A percentile compares a stretch with the other conserved stretches of the same genome.
Evolutionary conservation across 1,140 invertebrate species (phyloP).

Genomic region (Lutraria rhynchaena): DNA sequence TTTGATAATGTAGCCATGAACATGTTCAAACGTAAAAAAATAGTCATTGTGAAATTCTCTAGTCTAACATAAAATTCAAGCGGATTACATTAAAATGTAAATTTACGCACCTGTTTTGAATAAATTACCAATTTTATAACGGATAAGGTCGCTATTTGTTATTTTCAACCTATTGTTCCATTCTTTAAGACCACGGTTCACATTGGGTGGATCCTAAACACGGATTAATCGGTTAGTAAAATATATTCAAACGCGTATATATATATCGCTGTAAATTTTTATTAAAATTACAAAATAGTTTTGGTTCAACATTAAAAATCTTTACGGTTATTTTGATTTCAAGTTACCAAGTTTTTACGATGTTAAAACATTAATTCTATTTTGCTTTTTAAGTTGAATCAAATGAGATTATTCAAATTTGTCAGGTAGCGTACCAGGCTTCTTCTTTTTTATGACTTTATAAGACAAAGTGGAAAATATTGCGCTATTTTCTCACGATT

Average conservation of each 20-base stretch:
- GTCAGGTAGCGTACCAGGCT: not conserved
- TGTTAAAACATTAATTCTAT: slow-evolving; percentile 2
- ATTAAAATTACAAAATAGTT: slow-evolving; percentile 52
- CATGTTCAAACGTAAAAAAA: too few species aligned
- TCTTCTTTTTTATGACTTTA: slow-evolving; percentile 22
- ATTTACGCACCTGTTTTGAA: slow-evolving; percentile 54
- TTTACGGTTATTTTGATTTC: slow-evolving; percentile 1
- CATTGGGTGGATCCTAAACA: slow-evolving; percentile 20
- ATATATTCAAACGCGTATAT: slow-evolving; percentile 26
- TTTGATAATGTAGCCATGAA: too few species aligned
- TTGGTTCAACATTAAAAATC: slow-evolving; percentile 42
- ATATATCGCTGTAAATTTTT: slow-evolving; percentile 21
- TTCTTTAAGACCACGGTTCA: slow-evolving; percentile 16
- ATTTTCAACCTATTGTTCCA: slow-evolving; percentile 17
- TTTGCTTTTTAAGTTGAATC: slow-evolving; percentile 24
- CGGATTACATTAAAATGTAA: slow-evolving; percentile 34
- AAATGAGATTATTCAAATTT: slow-evolving; percentile 43
- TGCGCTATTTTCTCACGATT: slow-evolving; percentile 23
- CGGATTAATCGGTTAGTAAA: slow-evolving; percentile 31
- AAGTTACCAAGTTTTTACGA: slow-evolving; percentile 11
- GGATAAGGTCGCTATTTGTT: slow-evolving; percentile 35
- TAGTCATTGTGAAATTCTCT: too few species aligned
- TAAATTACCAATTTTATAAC: slow-evolving; percentile 54
- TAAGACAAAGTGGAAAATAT: slow-evolving; percentile 23
- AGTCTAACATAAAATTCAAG: not conserved